Conservation (phyloP, 1,140 invertebrate species). For the Habropoda laboriosa region DNA sequence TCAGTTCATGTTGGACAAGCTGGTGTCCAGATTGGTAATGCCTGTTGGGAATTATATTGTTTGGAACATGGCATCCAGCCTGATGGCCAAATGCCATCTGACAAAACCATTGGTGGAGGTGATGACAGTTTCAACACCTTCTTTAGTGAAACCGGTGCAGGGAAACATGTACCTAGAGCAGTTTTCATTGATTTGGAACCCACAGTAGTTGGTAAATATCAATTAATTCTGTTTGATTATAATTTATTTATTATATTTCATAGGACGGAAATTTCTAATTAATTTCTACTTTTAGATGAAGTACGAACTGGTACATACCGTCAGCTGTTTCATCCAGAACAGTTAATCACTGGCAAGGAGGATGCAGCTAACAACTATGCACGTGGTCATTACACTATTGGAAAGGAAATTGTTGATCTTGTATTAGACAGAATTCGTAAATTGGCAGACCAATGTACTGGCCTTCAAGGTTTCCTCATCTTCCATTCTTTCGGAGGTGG, state of each 20-base stretch:
- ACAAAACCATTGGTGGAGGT: conserved; percentile 64
- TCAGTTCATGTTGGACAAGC: conserved; percentile 83
- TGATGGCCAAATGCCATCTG: conserved; percentile 65
- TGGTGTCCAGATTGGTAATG: conserved; percentile 83
- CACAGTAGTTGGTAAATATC: conserved; percentile 80
- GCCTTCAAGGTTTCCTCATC: conserved; percentile 65
- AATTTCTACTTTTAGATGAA: conserved; percentile 46
- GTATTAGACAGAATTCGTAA: conserved; percentile 62
- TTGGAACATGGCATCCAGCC: conserved; percentile 65
- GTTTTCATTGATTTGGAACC: conserved; percentile 67
- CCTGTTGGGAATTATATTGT: conserved; percentile 83
- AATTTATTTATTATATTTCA: not conserved
- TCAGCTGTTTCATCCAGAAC: conserved; percentile 84
- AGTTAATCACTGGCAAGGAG: conserved; percentile 65
- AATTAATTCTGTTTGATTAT: conserved; percentile 82
- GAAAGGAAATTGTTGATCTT: conserved; percentile 63
- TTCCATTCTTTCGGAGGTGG: conserved; percentile 64
- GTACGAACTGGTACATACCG: conserved; percentile 85
- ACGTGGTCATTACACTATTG: conserved; percentile 64
- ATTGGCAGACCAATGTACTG: conserved; percentile 61
- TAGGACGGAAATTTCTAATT: conserved; percentile 6
- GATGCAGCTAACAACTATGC: conserved; percentile 64
- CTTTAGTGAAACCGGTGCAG: conserved; percentile 94
- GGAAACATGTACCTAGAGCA: conserved; percentile 64
- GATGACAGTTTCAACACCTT: conserved; percentile 93